Percentiles rank a stretch among this genome's conserved stretches.
phyloP scores from a whole-genome alignment of 2,888 invertebrate genomes.

The Heliconius erato region DNA sequence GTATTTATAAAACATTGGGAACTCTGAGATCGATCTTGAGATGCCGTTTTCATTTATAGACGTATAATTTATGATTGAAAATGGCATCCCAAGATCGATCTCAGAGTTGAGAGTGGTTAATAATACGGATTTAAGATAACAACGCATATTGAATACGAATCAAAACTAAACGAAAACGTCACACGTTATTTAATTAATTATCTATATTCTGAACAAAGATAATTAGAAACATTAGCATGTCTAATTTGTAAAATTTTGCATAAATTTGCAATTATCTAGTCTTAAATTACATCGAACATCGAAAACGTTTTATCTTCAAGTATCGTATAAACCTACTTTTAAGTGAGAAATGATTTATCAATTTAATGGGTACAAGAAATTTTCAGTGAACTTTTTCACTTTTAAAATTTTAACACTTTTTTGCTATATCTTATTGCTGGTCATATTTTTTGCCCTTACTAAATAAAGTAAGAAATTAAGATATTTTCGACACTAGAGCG shows the following conservation, averaged over 20 bases:
- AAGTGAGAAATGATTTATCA: background rate
- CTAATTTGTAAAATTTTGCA: constrained; percentile 5
- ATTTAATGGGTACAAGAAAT: background rate
- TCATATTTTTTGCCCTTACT: too few species aligned
- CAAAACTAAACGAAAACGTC: background rate
- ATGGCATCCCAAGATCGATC: too few species aligned
- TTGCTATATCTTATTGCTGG: too few species aligned
- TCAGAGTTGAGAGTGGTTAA: too few species aligned
- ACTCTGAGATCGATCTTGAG: too few species aligned
- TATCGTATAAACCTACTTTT: background rate
- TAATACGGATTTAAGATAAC: too few species aligned
- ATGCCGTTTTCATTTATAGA: too few species aligned
- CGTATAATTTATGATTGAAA: too few species aligned
- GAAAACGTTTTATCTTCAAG: background rate
- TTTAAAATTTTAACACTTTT: background rate
- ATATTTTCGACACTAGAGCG: too few species aligned
- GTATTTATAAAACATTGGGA: too few species aligned
- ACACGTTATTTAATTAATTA: constrained; percentile 8
- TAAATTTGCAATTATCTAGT: constrained; percentile 6
- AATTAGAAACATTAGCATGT: background rate
- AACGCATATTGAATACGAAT: background rate
- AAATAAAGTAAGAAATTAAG: too few species aligned
- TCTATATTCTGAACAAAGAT: constrained; percentile 4
- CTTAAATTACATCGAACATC: background rate
- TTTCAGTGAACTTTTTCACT: background rate